Percentiles rank a stretch among this genome's conserved stretches.
phyloP scores from a whole-genome alignment of 1,140 invertebrate genomes.

The Drosophila leontia region DNA sequence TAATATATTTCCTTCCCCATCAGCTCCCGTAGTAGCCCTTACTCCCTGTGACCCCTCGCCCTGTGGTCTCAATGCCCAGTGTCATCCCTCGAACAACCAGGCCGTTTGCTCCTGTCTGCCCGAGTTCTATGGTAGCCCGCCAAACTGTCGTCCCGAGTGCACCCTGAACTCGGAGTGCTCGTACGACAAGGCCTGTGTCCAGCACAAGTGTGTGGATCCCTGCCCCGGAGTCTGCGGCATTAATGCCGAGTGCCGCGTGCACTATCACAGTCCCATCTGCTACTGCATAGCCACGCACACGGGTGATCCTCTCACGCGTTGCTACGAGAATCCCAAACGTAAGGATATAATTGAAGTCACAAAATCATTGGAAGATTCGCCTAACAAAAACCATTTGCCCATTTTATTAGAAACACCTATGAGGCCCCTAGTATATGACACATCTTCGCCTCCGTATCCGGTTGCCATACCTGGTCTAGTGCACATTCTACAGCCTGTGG shows the following conservation, averaged over 20 bases:
- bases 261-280: slow-evolving; percentile 90
- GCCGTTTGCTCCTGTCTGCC: slow-evolving; percentile 90
- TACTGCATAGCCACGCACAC: slow-evolving; percentile 90
- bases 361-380: background rate
- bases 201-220: slow-evolving; percentile 90
- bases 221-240: slow-evolving; percentile 91
- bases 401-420: slow-evolving; percentile 7
- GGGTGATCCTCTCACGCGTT: slow-evolving; percentile 88
- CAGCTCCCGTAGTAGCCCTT: slow-evolving; percentile 37
- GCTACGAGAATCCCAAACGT: slow-evolving; percentile 85
- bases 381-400: slow-evolving; percentile 18
- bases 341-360: slow-evolving; percentile 37
- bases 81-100: slow-evolving; percentile 88
- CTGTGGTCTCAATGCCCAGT: slow-evolving; percentile 91
- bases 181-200: slow-evolving; percentile 88
- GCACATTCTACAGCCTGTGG: slow-evolving; percentile 30
- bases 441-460: slow-evolving; percentile 67
- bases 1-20: slow-evolving; percentile 74
- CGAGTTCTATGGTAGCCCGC: slow-evolving; percentile 90
- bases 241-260: slow-evolving; percentile 89
- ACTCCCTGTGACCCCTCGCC: slow-evolving; percentile 88
- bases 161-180: slow-evolving; percentile 90
- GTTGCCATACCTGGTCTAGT: slow-evolving; percentile 58
- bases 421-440: slow-evolving; percentile 56
- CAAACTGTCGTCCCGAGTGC: slow-evolving; percentile 92